phyloP scores from a whole-genome alignment of 1,140 invertebrate genomes.

The Thalassaphorura encarpata region DNA sequence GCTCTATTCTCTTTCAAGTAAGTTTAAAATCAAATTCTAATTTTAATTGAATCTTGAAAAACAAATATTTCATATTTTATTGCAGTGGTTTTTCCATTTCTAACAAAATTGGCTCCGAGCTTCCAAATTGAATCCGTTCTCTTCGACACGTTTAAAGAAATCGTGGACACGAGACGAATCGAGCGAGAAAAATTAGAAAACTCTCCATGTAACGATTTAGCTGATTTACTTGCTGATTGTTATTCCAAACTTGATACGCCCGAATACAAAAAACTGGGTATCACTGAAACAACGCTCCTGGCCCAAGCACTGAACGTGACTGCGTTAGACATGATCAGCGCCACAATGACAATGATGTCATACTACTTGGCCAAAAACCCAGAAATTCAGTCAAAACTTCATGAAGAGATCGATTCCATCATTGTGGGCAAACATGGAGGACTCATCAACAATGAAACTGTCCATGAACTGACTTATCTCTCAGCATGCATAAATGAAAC shows the following conservation, averaged over 20 bases:
- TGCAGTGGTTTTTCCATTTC: constrained; percentile 11
- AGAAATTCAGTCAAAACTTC: constrained; percentile 35
- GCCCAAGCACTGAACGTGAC: constrained; percentile 4
- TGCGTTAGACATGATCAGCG: constrained; percentile 12
- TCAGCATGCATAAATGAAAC: constrained; percentile 20
- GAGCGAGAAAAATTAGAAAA: neutral
- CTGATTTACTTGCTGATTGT: constrained; percentile 6
- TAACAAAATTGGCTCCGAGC: constrained; percentile 8
- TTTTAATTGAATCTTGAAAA: neutral
- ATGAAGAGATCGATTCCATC: neutral
- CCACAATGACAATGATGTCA: constrained; percentile 45
- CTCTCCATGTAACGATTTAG: neutral
- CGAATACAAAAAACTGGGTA: constrained; percentile 7
- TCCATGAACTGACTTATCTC: constrained; percentile 21
- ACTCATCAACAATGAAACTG: constrained; percentile 8
- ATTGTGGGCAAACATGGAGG: constrained; percentile 12
- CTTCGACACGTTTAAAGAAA: constrained; percentile 6
- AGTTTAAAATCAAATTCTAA: neutral
- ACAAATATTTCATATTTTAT: neutral
- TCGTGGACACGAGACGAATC: neutral
- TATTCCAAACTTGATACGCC: neutral
- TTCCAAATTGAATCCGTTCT: neutral
- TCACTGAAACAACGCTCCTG: constrained; percentile 6
- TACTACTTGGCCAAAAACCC: constrained; percentile 53
- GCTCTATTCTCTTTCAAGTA: constrained; percentile 12